Percentiles rank a stretch among this genome's conserved stretches.
These are phyloP conservation scores for Catocala fraxini DNA, from an alignment of 2,888 invertebrate species.

Conservation along the genomic window DNA sequence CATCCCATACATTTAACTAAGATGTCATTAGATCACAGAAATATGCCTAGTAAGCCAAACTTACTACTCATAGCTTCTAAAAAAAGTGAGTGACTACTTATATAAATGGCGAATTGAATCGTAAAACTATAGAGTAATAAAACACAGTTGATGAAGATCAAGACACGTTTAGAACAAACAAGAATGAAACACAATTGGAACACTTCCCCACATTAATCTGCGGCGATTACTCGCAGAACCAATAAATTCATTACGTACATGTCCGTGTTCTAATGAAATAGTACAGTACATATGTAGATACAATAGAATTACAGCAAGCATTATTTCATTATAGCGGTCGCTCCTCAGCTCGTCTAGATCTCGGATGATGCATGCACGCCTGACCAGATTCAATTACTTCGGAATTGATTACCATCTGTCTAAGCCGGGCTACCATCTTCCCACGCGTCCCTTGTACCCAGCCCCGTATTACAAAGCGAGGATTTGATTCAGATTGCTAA, in stretches of 20 bases:
- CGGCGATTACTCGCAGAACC: conserved; percentile 4
- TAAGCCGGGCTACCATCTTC: conserved; percentile 67
- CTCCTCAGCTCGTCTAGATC: conserved; percentile 55
- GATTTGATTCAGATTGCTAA: conserved; percentile 31
- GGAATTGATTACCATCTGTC: conserved; percentile 77
- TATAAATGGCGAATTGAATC: no score
- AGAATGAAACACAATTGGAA: background rate
- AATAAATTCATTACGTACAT: background rate
- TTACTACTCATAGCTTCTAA: no score
- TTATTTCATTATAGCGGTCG: conserved; percentile 68
- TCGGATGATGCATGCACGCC: conserved; percentile 69
- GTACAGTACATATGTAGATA: conserved; percentile 25
- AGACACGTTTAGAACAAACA: background rate
- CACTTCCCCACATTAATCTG: conserved; percentile 1
- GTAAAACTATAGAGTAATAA: background rate
- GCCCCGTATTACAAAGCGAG: conserved; percentile 33
- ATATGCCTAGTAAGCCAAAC: no score
- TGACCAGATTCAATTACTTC: conserved; percentile 80
- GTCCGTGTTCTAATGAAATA: conserved; percentile 13
- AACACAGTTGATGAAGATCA: background rate
- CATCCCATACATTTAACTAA: no score
- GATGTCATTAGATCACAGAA: no score
- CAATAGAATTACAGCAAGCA: conserved; percentile 63
- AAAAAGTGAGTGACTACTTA: no score
- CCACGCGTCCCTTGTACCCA: conserved; percentile 36